Evolutionary conservation across 2,797 vertebrate species (phyloP), one percentile per base, ranked within the genome.

Genomic region (Heterohyrax brucei): DNA sequence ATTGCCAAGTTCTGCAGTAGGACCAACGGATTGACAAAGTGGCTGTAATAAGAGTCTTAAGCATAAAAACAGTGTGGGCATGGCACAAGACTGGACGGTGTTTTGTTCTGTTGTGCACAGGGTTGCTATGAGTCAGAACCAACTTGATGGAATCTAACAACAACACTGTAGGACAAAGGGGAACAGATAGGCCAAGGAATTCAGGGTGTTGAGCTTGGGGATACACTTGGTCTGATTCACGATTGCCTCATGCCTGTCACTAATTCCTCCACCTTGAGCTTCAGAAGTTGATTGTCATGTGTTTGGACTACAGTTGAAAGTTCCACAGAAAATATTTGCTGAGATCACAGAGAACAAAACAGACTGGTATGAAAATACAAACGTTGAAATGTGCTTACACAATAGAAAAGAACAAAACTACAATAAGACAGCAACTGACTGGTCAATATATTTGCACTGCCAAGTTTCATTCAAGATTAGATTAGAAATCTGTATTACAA

Each of bases 291-390:
- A 94, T 98, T 0, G 98, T 98, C 98, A 99, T 99, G 39, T 94
- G 94, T 86, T 96, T 98, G 64, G 76, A 97, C 80, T 59, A 83
- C 30, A 87, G 85, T 33, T 97, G 96, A 0, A 86, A 24, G 3
- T 97, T 97, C 77, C 97, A 98, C 89, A 98, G 97, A 97, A 53
- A 99, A 98, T 61, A 99, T 98, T 91, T 98, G 97, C 98, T 99
- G 92, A 82, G 94, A 95, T 83, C 44, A 75, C 24, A 83, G 81
- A 73, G 2, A 39, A 88, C 50, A 64, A 73, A 95, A 75, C 7
- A 39, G 61, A 56, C n/a, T 68, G 10, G 39, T 24, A 73, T 44
- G 30, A 79, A 88, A 87, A 56, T 64, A 44, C 33, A 62, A 91
- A 91, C 75, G 82, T 24, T 76, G 39, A 48, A 83, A 93, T 83